These are phyloP conservation scores for Apotomis capreana DNA, from an alignment of 2,888 invertebrate species.

Conservation along the genomic window DNA sequence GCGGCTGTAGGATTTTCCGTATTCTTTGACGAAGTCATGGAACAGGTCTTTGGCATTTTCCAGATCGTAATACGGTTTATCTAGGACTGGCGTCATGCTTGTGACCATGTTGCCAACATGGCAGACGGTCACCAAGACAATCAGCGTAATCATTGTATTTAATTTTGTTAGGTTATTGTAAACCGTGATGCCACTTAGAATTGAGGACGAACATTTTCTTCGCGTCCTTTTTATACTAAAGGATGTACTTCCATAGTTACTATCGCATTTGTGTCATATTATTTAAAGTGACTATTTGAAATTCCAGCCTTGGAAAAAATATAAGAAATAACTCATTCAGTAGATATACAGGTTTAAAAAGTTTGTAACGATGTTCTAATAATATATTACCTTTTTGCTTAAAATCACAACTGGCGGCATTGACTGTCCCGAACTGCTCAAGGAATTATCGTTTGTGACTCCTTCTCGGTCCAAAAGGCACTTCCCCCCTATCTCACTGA, in stretches of 20 bases:
- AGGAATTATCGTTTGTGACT: no score
- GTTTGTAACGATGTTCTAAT: no score
- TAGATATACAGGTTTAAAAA: no score
- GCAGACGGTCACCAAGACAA: background rate
- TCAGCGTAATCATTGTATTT: background rate
- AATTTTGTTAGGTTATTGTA: background rate
- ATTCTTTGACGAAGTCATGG: background rate
- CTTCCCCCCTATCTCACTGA: no score
- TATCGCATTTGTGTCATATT: background rate
- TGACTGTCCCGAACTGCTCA: no score
- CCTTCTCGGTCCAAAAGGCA: no score
- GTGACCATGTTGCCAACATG: background rate
- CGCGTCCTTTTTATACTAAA: background rate
- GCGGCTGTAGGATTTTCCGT: constrained; percentile 10
- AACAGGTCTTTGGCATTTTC: constrained; percentile 10
- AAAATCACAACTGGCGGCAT: no score
- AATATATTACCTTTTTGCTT: no score
- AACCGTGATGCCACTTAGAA: background rate
- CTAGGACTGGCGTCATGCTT: background rate
- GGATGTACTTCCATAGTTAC: background rate
- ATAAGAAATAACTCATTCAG: no score
- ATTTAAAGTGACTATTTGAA: background rate
- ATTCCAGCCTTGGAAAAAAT: background rate
- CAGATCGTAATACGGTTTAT: constrained; percentile 9
- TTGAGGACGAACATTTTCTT: background rate